Base-by-base conservation (phyloP, 2,113 vertebrate genomes). In the Halichoerus grypus region DNA sequence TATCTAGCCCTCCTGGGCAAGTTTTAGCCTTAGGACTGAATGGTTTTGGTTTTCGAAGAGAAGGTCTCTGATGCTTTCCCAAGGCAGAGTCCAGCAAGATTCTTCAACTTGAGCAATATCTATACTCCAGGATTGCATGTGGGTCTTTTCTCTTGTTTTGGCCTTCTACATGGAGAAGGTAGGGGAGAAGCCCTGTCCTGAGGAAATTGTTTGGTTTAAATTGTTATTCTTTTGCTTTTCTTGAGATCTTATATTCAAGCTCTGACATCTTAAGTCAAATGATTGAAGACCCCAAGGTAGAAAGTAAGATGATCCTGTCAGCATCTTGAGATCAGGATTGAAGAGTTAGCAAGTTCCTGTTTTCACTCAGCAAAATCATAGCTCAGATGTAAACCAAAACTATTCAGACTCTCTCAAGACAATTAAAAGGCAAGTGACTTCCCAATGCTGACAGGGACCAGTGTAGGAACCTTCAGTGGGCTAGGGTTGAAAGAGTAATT, bases 351-450 rank as follows among this genome's bases (percentile, higher is more conserved):
- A 84, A 71, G n/a, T 84, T 92, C n/a, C 28, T 33, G 42, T 82
- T 91, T 94, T 94, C n/a, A 92, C 12, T 79, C 55, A 72, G 59
- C 22, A 85, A 89, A 84, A 89, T 85, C 77, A n/a, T 42, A 93
- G 33, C 65, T 96, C 59, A 82, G 57, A 59, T 82, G 4, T 69
- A 72, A 26, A 57, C n/a, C 63, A 67, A 72, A 92, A 90, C 65
- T 76, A 10, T 42, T 91, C 49, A 69, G 28, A 69, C 11, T 63
- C 55, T 63, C n/a, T 77, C 46, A 67, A 33, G 49, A 91, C n/a
- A 61, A 3, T 59, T 94, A 59, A 81, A 33, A 39, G 57, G 21
- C 72, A 76, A 51, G n/a, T 81, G 81, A 81, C 85, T 90, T 59
- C 90, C 72, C 39, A 82, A 0, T 80, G 71, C 16, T 89, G 42